phyloP scores from a whole-genome alignment of 2,797 vertebrate genomes.

The Sebastes alutus region DNA sequence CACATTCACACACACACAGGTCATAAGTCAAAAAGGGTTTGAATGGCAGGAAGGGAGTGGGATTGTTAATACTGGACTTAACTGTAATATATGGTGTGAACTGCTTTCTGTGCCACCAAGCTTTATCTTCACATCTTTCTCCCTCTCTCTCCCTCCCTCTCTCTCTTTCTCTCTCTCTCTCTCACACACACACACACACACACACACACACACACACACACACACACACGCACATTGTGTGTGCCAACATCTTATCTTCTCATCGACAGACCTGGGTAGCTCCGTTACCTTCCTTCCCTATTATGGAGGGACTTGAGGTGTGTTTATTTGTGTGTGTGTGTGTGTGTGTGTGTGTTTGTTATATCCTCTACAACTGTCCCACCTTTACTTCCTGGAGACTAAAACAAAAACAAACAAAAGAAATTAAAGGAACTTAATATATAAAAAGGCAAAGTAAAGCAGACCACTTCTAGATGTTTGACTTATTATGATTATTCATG shows the following conservation, averaged over 20 bases:
- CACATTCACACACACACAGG: constrained; percentile 23
- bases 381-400: constrained; percentile 56
- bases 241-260: constrained; percentile 63
- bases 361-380: constrained; percentile 12
- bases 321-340: constrained; percentile 5
- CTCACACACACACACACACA: neutral
- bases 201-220: neutral
- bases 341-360: constrained; percentile 25
- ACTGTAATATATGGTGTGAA: constrained; percentile 75
- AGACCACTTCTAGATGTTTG: neutral
- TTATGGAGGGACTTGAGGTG: constrained; percentile 22
- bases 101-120: constrained; percentile 43
- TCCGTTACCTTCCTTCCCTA: constrained; percentile 62
- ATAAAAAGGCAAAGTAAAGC: neutral
- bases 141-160: neutral
- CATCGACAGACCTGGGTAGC: constrained; percentile 62
- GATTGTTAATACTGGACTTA: constrained; percentile 62
- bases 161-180: no score
- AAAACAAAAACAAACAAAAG: constrained; percentile 24
- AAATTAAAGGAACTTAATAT: neutral
- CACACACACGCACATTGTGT: constrained; percentile 12
- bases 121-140: constrained; percentile 32
- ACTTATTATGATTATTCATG: no score
- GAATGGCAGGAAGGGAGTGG: constrained; percentile 78
- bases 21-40: constrained; percentile 67